Evolutionary conservation across 2,113 vertebrate species (phyloP).

Genomic region (Apteryx owenii): DNA sequence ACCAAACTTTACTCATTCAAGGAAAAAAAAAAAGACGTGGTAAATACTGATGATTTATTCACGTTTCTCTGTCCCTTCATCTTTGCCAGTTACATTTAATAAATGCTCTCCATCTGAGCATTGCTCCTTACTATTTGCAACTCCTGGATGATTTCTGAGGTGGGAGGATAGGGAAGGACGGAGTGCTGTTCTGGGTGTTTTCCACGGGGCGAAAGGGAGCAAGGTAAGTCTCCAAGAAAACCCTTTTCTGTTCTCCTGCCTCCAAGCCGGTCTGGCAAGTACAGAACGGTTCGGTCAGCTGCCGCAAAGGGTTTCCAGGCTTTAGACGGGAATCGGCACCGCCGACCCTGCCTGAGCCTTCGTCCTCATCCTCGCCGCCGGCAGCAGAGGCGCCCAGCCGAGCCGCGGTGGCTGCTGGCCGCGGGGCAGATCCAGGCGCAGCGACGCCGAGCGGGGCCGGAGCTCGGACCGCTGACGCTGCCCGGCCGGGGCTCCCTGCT

Average conservation of each 20-base stretch:
- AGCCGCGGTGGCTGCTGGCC: too few species aligned
- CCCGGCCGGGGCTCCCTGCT: too few species aligned
- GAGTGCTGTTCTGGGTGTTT: not conserved
- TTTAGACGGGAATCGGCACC: not conserved
- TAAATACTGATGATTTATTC: not conserved
- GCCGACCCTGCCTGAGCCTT: not conserved
- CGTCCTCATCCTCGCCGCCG: too few species aligned
- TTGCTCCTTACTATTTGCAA: not conserved
- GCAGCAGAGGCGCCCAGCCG: too few species aligned
- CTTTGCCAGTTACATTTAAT: not conserved
- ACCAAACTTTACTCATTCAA: not conserved
- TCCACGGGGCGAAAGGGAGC: not conserved
- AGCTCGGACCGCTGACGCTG: too few species aligned
- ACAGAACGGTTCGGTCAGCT: accelerated
- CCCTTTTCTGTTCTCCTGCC: not conserved
- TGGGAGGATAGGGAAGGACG: not conserved
- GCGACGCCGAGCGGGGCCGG: too few species aligned
- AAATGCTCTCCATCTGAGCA: not conserved
- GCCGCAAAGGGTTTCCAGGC: not conserved
- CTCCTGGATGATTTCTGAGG: not conserved
- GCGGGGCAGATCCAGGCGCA: too few species aligned
- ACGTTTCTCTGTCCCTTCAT: not conserved
- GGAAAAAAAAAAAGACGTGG: not conserved
- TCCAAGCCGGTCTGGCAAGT: not conserved
- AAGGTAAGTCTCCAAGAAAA: not conserved